Evolutionary conservation across 2,888 invertebrate genomes (phyloP).

Genomic region (Drosophila antonietae): DNA sequence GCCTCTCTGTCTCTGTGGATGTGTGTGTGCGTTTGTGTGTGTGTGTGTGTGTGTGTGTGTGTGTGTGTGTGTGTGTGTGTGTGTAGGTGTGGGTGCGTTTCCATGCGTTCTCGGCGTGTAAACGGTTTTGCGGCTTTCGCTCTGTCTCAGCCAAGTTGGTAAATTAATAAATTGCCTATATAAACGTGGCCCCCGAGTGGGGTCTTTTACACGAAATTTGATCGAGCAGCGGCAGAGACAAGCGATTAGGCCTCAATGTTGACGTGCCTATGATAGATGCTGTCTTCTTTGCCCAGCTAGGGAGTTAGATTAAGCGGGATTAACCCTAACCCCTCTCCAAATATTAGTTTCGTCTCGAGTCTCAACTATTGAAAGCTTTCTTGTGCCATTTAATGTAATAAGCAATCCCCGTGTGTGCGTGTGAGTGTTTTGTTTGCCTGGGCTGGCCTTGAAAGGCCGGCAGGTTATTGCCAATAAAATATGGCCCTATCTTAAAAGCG

Average conservation of each 20-base stretch:
- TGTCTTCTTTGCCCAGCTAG: background rate
- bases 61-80: background rate
- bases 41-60: background rate
- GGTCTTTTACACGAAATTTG: slow-evolving; percentile 68
- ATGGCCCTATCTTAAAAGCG: slow-evolving; percentile 42
- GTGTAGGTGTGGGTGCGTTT: slow-evolving; percentile 5
- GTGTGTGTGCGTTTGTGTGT: background rate
- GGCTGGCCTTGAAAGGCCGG: background rate
- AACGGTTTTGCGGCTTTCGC: slow-evolving; percentile 67
- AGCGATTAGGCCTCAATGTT: slow-evolving; percentile 51
- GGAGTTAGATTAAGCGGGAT: background rate
- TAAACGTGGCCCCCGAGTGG: slow-evolving; percentile 61
- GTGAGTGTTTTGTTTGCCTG: slow-evolving; percentile 39
- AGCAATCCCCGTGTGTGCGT: slow-evolving; percentile 2
- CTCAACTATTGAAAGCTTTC: background rate
- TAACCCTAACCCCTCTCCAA: slow-evolving; percentile 1
- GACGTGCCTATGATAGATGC: slow-evolving; percentile 65
- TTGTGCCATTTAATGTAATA: background rate
- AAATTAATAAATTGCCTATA: slow-evolving; percentile 78
- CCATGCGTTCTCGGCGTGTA: slow-evolving; percentile 55
- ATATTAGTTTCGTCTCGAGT: background rate
- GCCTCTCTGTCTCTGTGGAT: background rate
- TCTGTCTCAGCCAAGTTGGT: slow-evolving; percentile 53
- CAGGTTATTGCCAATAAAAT: slow-evolving; percentile 41
- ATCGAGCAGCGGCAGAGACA: slow-evolving; percentile 51